Conservation (phyloP, 1,140 invertebrate genomes). For the Rhagoletis zephyria region DNA sequence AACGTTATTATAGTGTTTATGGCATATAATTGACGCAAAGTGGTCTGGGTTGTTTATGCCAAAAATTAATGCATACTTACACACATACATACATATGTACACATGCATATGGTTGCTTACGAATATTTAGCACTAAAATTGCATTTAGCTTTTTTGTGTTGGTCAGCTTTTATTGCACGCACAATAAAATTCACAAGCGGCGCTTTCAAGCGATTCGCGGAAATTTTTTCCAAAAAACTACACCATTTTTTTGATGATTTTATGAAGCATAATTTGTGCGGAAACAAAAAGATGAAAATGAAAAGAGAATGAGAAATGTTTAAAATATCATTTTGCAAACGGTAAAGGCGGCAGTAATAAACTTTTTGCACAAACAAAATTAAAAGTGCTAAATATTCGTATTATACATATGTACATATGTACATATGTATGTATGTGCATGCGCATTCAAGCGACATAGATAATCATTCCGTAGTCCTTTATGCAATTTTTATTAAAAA, state of each 20-base stretch:
- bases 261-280: not conserved
- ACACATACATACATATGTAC: not conserved
- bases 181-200: slow-evolving; percentile 29
- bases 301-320: not conserved
- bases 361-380: too few species aligned
- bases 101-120: not conserved
- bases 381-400: too few species aligned
- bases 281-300: not conserved
- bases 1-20: slow-evolving; percentile 43
- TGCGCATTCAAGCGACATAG: too few species aligned
- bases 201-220: slow-evolving; percentile 13
- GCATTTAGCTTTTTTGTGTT: slow-evolving; percentile 11
- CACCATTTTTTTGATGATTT: not conserved
- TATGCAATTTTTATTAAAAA: too few species aligned
- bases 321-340: too few species aligned
- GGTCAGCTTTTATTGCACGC: slow-evolving; percentile 4
- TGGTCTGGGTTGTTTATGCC: not conserved
- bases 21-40: slow-evolving; percentile 42
- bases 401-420: too few species aligned
- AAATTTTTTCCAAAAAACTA: slow-evolving; percentile 7
- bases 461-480: too few species aligned
- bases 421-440: too few species aligned
- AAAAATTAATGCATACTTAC: not conserved
- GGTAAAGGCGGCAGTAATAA: too few species aligned
- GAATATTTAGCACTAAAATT: slow-evolving; percentile 29